Evolutionary conservation across 2,113 vertebrate species (phyloP).

Genomic region (Empidonax traillii): DNA sequence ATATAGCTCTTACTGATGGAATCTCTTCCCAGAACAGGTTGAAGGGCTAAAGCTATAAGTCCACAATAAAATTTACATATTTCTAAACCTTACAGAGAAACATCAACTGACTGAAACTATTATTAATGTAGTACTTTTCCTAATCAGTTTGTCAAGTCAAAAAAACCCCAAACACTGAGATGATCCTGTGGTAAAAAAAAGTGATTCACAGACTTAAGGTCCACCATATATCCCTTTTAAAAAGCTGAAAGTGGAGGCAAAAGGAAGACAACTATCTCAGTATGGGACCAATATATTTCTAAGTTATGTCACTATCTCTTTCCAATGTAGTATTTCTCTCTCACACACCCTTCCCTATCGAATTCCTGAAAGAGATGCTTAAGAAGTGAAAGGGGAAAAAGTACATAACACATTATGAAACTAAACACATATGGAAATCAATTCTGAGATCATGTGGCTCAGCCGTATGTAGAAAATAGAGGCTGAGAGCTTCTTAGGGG

Average conservation of each 20-base stretch:
- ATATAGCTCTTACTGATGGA: neutral
- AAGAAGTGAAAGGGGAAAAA: neutral
- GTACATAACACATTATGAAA: neutral
- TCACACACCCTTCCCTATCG: neutral
- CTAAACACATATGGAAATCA: neutral
- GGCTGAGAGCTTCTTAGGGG: neutral
- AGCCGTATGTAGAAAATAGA: neutral
- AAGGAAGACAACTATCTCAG: neutral
- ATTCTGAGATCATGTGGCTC: neutral
- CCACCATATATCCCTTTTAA: neutral
- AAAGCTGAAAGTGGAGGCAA: neutral
- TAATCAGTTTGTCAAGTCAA: neutral
- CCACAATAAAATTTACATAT: neutral
- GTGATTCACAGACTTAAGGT: neutral
- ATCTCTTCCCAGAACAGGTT: neutral
- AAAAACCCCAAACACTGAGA: neutral
- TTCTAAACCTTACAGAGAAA: neutral
- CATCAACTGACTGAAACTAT: neutral
- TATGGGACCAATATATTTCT: neutral
- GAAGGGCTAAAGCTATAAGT: neutral
- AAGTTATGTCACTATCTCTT: neutral
- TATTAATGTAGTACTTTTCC: neutral
- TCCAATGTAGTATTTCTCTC: neutral
- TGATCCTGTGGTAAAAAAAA: neutral
- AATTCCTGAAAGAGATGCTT: neutral